Evolutionary conservation across 2,797 vertebrate genomes (phyloP), one percentile per base, ranked within the genome.

Genomic region (Nannoperca australis): DNA sequence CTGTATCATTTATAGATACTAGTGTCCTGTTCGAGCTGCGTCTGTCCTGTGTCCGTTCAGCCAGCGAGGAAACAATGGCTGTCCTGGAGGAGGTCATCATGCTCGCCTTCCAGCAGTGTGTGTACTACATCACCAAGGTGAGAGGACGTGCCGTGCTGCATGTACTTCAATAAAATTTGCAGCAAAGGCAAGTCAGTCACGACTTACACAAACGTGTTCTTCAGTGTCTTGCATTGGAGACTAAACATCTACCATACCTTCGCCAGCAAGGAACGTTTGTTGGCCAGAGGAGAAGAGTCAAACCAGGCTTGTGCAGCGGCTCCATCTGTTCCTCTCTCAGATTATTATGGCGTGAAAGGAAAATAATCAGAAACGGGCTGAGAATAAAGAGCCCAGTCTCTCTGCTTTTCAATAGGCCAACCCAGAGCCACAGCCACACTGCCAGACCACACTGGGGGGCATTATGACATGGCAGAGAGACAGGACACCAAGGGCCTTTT

Each of bases 51-150:
- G 81, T 95, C 15, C 91, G 83, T 22, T 90, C 94, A 38, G 94
- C 95, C 84, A 93, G 90, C 6, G 93, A 96, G 81, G 95, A 96
- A 84, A 94, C 94, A 0, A 89, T 92, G 67, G 92, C 93, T 0
- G 95, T 95, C 30, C 88, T 96, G 89, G 95, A 96, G 88, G 95
- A 96, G 79, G 94, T 96, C 79, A 86, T 96, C 67, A 94, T 96
- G 95, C 93, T 96, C 14, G 93, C 94, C 73, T 96, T 96, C 85
- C 96, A 96, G 92, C 96, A 96, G 90, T 95, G 94, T 76, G 95
- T 96, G 49, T 96, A 96, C 85, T 96, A 96, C 91, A 89, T 96
- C 58, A 96, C 96, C 70, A 96, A 96, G 94, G 96, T 96, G 78
- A 88, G 92, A 61, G 7, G 40, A 38, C 18, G 1, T 12, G 20